A percentile compares a stretch with the other conserved stretches of the same genome.
phyloP scores from a whole-genome alignment of 37 sponge, comb jelly and placozoan species.

The Spongilla lacustris region DNA sequence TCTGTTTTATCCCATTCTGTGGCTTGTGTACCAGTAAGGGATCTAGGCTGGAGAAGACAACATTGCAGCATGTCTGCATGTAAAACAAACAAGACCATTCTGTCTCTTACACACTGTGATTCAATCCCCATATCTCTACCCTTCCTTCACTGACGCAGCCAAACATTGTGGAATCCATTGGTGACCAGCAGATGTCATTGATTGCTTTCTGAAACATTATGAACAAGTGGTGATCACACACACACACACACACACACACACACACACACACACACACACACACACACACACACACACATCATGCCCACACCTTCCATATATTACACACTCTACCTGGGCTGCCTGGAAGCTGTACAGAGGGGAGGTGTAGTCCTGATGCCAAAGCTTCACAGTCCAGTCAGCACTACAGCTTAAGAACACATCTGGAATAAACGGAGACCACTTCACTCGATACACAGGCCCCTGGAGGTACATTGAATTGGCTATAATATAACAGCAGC shows the following conservation, averaged over 20 bases:
- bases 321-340: constrained; percentile 33
- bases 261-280: too few species aligned
- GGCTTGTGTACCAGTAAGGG: constrained; percentile 78
- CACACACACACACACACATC: too few species aligned
- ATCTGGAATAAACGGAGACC: constrained; percentile 83
- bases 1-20: constrained; percentile 27
- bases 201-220: constrained; percentile 87
- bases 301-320: too few species aligned
- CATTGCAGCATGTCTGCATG: too few species aligned
- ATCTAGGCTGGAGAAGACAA: constrained; percentile 57
- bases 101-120: constrained; percentile 45
- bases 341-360: constrained; percentile 78
- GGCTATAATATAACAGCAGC: too few species aligned
- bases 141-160: constrained; percentile 85
- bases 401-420: constrained; percentile 92
- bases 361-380: constrained; percentile 78
- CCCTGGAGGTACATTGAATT: constrained; percentile 75
- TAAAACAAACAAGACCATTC: not conserved
- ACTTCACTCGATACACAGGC: constrained; percentile 87
- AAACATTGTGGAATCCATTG: constrained; percentile 80
- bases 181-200: constrained; percentile 90
- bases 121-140: constrained; percentile 88
- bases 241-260: too few species aligned
- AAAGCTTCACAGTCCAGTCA: constrained; percentile 96
- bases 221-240: too few species aligned